These are phyloP conservation scores for Neuroscelio doddi DNA, from an alignment of 2,888 invertebrate species.

Conservation along the genomic window DNA sequence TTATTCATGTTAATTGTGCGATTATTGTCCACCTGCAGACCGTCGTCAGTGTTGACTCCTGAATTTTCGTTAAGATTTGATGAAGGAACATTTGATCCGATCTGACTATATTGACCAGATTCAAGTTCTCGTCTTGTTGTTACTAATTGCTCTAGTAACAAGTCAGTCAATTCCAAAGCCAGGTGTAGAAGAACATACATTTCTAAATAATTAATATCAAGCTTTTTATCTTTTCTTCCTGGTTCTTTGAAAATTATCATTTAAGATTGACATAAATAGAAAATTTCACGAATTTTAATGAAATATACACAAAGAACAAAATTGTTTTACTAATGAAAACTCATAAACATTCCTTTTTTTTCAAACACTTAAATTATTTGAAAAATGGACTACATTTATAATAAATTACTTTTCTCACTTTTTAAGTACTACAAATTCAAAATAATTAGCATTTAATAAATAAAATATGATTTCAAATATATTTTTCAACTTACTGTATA, in stretches of 20 bases:
- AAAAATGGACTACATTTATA: too few species aligned
- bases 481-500: constrained; percentile 47
- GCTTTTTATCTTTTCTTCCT: neutral
- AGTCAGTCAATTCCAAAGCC: constrained; percentile 73
- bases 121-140: constrained; percentile 60
- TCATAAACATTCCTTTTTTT: too few species aligned
- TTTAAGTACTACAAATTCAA: too few species aligned
- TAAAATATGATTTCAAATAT: too few species aligned
- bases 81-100: constrained; percentile 32
- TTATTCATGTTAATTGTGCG: constrained; percentile 6
- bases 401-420: too few species aligned
- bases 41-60: constrained; percentile 31
- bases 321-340: too few species aligned
- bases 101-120: constrained; percentile 60
- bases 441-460: too few species aligned
- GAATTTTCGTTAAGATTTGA: constrained; percentile 23
- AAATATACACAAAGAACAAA: too few species aligned
- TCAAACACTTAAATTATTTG: too few species aligned
- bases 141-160: constrained; percentile 72
- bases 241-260: neutral
- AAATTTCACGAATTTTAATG: too few species aligned
- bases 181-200: constrained; percentile 69
- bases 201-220: constrained; percentile 33
- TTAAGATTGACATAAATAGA: neutral
- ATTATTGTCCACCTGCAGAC: constrained; percentile 32